Evolutionary conservation across 2,113 vertebrate genomes (phyloP), one percentile per base, ranked within the genome.

Genomic region (Zosterops lateralis): DNA sequence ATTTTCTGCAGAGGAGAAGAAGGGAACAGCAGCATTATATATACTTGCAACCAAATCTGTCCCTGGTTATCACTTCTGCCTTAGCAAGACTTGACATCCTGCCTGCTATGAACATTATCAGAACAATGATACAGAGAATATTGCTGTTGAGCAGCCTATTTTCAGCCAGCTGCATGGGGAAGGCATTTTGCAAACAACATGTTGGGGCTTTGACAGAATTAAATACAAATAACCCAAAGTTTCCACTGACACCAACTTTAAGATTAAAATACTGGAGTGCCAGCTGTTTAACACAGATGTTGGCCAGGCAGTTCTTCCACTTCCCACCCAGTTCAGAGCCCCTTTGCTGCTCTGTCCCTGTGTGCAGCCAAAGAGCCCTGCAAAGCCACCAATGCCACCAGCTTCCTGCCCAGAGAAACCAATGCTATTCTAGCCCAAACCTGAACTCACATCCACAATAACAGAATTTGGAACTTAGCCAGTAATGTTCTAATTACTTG

Each of bases 1-100:
- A 51, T 89, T 81, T 92, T 84, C 83, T 89, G 80, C 68, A 67
- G 86, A 75, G 79, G 47, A 86, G 60, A 75, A 82, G 50, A 77
- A 58, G 86, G 60, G 40, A 94, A 78, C 66, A 91, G 88, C 83
- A 88, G 73, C 75, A 53, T 81, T 93, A 75, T 31, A 71, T 26
- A 70, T 34, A 87, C 78, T 87, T 77, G 65, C 68, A 90, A 88
- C 64, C 44, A 77, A 92, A 78, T 88, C 57, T 93, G 86, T 85
- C 90, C 53, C 88, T 40, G 76, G 86, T 88, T 93, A 92, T 92
- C 83, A 56, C 72, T 94, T 93, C 66, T 83, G 88, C 80, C 51
- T 51, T 60, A 92, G 92, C 57, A 60, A 86, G 79, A 81, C 72
- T 68, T 86, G 89, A 92, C 83, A 90, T 83, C 57, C 29, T 86